Evolutionary conservation across 2,888 invertebrate species (phyloP).

Genomic region (Fragum fragum): DNA sequence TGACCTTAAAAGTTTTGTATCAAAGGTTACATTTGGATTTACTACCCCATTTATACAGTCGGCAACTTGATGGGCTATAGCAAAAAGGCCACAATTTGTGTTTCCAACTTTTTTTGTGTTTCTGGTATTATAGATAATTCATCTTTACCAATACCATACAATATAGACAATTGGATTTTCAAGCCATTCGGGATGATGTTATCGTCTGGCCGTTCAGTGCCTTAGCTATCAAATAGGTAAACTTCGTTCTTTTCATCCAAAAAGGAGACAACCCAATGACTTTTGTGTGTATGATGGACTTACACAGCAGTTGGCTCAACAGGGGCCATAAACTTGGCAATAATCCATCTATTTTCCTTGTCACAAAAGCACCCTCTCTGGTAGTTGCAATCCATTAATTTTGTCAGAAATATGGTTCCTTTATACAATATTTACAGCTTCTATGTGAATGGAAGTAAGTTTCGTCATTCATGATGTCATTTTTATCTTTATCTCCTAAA

Average conservation of each 20-base stretch:
- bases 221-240: slow-evolving; percentile 46
- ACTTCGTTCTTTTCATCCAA: slow-evolving; percentile 15
- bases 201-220: slow-evolving; percentile 27
- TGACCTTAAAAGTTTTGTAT: not conserved
- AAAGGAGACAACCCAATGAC: slow-evolving; percentile 17
- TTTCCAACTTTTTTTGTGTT: slow-evolving; percentile 26
- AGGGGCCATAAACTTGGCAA: not conserved
- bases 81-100: slow-evolving; percentile 43
- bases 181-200: slow-evolving; percentile 37
- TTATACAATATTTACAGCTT: too few species aligned
- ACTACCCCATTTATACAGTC: slow-evolving; percentile 6
- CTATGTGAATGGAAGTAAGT: not conserved
- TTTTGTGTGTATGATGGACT: slow-evolving; percentile 31
- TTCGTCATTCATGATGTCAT: not conserved
- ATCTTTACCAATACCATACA: slow-evolving; percentile 22
- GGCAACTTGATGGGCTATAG: slow-evolving; percentile 20
- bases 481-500: not conserved
- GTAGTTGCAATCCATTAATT: too few species aligned
- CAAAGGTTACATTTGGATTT: not conserved
- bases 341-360: not conserved
- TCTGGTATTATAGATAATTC: not conserved
- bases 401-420: too few species aligned
- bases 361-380: not conserved
- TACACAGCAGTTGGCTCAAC: not conserved
- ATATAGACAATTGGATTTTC: slow-evolving; percentile 38